Percentiles rank a stretch among this genome's conserved stretches.
These are phyloP conservation scores for Yoshiicerus persimilis DNA, from an alignment of 1,140 invertebrate species.

Conservation along the genomic window DNA sequence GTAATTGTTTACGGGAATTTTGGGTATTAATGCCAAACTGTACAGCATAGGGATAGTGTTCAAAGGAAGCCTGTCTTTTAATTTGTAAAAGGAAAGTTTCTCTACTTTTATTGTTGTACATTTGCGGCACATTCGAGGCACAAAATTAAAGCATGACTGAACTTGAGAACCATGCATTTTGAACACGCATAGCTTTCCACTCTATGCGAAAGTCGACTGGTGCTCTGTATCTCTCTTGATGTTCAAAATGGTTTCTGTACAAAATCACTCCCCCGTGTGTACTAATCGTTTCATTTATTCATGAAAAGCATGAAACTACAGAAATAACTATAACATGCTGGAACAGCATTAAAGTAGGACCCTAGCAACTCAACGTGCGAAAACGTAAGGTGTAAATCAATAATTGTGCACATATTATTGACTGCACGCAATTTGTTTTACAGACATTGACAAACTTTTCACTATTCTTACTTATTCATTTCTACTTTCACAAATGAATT, in stretches of 20 bases:
- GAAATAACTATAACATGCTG: background rate
- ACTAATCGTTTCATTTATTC: slow-evolving; percentile 15
- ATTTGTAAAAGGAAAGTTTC: background rate
- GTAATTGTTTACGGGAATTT: background rate
- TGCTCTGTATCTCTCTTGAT: background rate
- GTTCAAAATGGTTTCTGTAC: background rate
- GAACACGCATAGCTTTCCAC: background rate
- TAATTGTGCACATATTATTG: background rate
- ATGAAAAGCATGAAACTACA: background rate
- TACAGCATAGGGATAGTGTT: background rate
- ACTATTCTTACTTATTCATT: background rate
- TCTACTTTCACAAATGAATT: background rate
- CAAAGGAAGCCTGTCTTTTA: background rate
- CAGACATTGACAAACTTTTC: background rate
- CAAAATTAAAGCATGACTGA: background rate
- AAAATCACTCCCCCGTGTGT: background rate
- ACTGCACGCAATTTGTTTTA: background rate
- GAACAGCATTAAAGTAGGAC: background rate
- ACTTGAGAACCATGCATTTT: background rate
- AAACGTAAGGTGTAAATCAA: background rate
- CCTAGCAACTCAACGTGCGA: background rate
- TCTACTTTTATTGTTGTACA: background rate
- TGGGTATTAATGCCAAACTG: background rate
- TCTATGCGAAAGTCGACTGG: background rate
- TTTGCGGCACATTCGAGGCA: background rate